Base-by-base conservation (phyloP, 1,140 invertebrate species). In the Maniola jurtina region DNA sequence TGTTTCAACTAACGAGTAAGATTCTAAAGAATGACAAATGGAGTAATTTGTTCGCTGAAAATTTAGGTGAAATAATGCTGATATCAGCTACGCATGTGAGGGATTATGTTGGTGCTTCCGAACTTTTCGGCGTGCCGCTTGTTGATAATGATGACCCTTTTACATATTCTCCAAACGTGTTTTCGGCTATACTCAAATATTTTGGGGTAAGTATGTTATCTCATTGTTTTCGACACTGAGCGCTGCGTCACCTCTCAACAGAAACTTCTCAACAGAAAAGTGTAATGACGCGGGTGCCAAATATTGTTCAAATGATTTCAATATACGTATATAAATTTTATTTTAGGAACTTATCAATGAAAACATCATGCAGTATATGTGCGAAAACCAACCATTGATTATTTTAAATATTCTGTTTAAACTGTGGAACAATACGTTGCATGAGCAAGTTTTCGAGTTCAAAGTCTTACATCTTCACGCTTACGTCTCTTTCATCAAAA, bases 291-390 rank as follows among this genome's bases (percentile, higher is more conserved):
- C n/a, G n/a, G n/a, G n/a, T n/a, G n/a, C n/a, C n/a, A n/a, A n/a
- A n/a, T n/a, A n/a, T n/a, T n/a, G n/a, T n/a, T n/a, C n/a, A n/a
- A n/a, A n/a, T n/a, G n/a, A n/a, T n/a, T n/a, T n/a, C n/a, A n/a
- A n/a, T n/a, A n/a, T n/a, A n/a, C n/a, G n/a, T n/a, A n/a, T n/a
- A n/a, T n/a, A n/a, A 8, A 55, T 36, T 72, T 66, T 68, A 15
- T 88, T 86, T 66, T 72, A 91, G 88, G 81, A 84, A 52, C 70
- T 81, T 7, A 83, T 80, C 15, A 78, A 83, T 56, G 77, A 74
- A 34, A 79, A 83, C 45, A 79, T 91, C 16, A 77, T 88, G 68
- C 70, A 86, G 36, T 84, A 88, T 65, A 68, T 91, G 4, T 91
- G 88, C 61, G 74, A 77, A 64, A 76, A 86, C n/a, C 83, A 91